Conservation (phyloP, 2,888 invertebrate species). For the Phengaris arion region DNA sequence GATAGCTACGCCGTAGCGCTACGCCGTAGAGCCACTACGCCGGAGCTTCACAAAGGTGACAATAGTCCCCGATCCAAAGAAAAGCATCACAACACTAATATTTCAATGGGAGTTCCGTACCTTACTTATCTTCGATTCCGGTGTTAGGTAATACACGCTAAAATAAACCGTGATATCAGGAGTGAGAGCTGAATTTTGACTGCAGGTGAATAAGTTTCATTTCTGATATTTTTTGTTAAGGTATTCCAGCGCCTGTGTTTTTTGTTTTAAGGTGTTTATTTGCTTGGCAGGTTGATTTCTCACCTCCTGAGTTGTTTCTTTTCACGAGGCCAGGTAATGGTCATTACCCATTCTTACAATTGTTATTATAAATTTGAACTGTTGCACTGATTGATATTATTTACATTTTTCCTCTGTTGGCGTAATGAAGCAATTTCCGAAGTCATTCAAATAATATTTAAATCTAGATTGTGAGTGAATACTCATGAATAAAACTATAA, state of each 20-base stretch:
- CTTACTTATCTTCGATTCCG: slow-evolving; percentile 67
- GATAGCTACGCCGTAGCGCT: slow-evolving; percentile 37
- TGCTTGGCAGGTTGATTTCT: slow-evolving; percentile 36
- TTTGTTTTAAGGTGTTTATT: slow-evolving; percentile 44
- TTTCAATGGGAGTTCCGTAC: slow-evolving; percentile 60
- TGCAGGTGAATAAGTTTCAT: slow-evolving; percentile 45
- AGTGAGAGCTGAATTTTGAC: slow-evolving; percentile 45
- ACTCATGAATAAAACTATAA: background rate
- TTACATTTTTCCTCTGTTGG: slow-evolving; percentile 53
- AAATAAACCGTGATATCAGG: slow-evolving; percentile 41
- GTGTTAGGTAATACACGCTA: slow-evolving; percentile 43
- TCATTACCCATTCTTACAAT: slow-evolving; percentile 74
- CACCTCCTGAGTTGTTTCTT: slow-evolving; percentile 22
- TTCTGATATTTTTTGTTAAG: slow-evolving; percentile 42
- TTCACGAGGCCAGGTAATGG: slow-evolving; percentile 51
- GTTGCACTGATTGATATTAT: slow-evolving; percentile 59
- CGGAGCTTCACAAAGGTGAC: slow-evolving; percentile 44
- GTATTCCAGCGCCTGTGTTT: slow-evolving; percentile 45
- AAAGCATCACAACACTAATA: slow-evolving; percentile 68
- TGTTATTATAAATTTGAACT: slow-evolving; percentile 58
- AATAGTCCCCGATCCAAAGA: slow-evolving; percentile 54
- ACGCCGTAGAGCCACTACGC: slow-evolving; percentile 34
- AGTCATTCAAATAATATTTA: background rate
- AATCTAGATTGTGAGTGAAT: background rate
- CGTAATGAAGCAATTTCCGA: background rate